Evolutionary conservation across 2,888 invertebrate species (phyloP).

Genomic region (Orthosia gothica): DNA sequence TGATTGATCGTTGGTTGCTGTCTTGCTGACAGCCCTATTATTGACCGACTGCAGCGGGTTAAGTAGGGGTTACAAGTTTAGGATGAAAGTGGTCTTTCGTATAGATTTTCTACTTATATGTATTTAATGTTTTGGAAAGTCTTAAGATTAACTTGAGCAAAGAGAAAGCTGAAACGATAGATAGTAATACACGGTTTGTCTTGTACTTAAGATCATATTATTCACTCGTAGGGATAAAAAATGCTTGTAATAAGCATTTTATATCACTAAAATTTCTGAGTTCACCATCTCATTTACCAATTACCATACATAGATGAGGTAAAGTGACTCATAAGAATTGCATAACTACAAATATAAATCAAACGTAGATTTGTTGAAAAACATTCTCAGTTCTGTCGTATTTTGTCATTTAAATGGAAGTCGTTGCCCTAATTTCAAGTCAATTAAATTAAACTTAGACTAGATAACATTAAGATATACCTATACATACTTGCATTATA

Average conservation of each 20-base stretch:
- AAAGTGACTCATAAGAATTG: not conserved
- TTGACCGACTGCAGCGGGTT: constrained; percentile 17
- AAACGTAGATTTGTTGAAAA: constrained; percentile 9
- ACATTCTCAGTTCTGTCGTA: not conserved
- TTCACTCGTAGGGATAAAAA: no score
- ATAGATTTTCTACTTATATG: not conserved
- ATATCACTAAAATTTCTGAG: no score
- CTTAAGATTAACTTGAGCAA: not conserved
- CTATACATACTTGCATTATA: not conserved
- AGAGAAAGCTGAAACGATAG: not conserved
- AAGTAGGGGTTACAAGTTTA: constrained; percentile 18
- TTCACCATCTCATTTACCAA: no score
- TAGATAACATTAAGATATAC: constrained; percentile 20
- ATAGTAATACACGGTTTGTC: no score
- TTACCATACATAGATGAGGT: not conserved
- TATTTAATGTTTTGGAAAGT: not conserved
- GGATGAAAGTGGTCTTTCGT: not conserved
- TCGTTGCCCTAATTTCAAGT: constrained; percentile 41
- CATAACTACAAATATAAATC: not conserved
- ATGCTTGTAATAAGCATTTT: no score
- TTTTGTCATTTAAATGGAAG: constrained; percentile 20
- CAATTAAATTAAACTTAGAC: constrained; percentile 49
- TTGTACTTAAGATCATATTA: no score
- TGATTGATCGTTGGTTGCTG: constrained; percentile 58
- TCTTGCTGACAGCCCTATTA: constrained; percentile 40